Conservation (phyloP, 2,797 vertebrate genomes). For the Acanthurus lineatus region DNA sequence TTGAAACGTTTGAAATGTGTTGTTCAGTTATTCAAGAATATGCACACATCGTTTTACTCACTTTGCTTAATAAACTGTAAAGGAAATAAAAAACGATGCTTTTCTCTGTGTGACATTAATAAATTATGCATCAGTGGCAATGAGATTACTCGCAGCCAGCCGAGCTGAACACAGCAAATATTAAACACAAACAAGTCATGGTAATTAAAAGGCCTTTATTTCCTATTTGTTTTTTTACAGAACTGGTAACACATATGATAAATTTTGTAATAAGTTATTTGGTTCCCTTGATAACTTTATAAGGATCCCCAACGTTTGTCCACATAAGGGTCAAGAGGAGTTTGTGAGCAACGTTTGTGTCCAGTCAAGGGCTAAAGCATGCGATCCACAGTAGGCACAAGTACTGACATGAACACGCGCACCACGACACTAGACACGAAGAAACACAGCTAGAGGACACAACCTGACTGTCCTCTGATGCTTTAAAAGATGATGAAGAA, state of each 20-base stretch:
- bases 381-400: constrained; percentile 90
- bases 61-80: constrained; percentile 67
- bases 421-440: constrained; percentile 87
- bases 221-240: constrained; percentile 88
- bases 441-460: constrained; percentile 84
- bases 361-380: constrained; percentile 89
- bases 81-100: not conserved
- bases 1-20: constrained; percentile 48
- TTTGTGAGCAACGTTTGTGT: constrained; percentile 88
- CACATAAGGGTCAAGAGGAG: constrained; percentile 84
- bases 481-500: constrained; percentile 76
- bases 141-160: constrained; percentile 11
- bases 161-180: constrained; percentile 37
- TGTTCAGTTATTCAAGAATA: constrained; percentile 29
- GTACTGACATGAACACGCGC: constrained; percentile 88
- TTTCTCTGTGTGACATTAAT: constrained; percentile 36
- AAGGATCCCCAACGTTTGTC: constrained; percentile 85
- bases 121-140: constrained; percentile 7
- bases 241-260: constrained; percentile 89
- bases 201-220: constrained; percentile 91
- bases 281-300: constrained; percentile 88
- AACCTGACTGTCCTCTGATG: constrained; percentile 80
- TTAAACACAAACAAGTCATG: constrained; percentile 71
- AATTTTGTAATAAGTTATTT: constrained; percentile 88
- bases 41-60: constrained; percentile 41